These are phyloP conservation scores for Theristicus caerulescens DNA, from an alignment of 2,113 vertebrate species.

Conservation along the genomic window DNA sequence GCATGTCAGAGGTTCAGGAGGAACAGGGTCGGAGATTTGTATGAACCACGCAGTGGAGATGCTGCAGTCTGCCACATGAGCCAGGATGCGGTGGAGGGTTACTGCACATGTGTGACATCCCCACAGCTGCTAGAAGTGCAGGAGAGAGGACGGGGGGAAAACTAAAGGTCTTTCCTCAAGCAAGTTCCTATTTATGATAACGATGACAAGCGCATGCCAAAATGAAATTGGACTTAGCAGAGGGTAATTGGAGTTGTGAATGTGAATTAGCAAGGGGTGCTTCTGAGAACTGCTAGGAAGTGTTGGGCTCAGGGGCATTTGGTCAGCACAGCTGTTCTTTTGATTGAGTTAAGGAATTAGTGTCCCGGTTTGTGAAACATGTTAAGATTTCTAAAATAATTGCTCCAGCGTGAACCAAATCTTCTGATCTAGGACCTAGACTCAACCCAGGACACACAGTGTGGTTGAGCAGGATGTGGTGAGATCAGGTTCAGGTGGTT, in stretches of 20 bases:
- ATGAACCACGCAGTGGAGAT: rapidly evolving
- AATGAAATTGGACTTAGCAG: not conserved
- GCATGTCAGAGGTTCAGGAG: not conserved
- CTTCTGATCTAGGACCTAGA: not conserved
- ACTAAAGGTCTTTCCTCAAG: not conserved
- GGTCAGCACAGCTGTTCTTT: not conserved
- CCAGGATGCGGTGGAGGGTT: rapidly evolving
- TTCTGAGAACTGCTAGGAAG: not conserved
- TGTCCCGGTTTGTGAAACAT: not conserved
- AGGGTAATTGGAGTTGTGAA: not conserved
- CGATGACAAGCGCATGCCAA: not conserved
- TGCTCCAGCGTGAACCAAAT: not conserved
- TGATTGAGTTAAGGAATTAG: not conserved
- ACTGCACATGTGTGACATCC: rapidly evolving
- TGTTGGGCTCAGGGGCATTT: not conserved
- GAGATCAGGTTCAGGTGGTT: not conserved
- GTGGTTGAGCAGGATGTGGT: not conserved
- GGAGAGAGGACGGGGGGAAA: not conserved
- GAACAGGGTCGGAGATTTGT: rapidly evolving
- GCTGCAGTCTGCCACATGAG: not conserved
- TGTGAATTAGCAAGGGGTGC: not conserved
- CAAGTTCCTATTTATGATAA: not conserved
- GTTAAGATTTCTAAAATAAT: not conserved
- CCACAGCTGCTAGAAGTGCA: not conserved
- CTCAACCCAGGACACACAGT: rapidly evolving